phyloP scores from a whole-genome alignment of 2,797 vertebrate genomes.

The Scarus forsteni region DNA sequence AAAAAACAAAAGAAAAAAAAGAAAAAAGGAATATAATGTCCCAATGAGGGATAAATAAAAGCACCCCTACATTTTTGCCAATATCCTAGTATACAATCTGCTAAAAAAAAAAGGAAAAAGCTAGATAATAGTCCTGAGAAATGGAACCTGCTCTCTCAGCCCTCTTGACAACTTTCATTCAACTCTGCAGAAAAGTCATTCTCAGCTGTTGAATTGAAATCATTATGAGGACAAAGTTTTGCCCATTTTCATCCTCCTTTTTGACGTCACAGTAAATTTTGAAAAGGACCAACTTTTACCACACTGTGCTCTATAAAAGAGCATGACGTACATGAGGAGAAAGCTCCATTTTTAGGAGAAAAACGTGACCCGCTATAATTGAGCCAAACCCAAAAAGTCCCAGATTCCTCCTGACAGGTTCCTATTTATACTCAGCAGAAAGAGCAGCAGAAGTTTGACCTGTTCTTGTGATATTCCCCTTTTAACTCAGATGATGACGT shows the following conservation, averaged over 20 bases:
- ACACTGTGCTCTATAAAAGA: background rate
- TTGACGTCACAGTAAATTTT: background rate
- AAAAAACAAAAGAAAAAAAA: too few species aligned
- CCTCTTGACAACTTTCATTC: background rate
- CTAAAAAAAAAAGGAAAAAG: background rate
- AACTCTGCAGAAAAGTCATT: background rate
- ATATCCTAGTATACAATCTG: too few species aligned
- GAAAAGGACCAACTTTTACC: background rate
- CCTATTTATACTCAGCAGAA: constrained; percentile 47
- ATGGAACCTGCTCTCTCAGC: background rate
- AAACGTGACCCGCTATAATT: background rate
- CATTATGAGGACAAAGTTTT: background rate
- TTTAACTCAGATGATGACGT: constrained; percentile 10
- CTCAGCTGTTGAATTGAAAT: background rate
- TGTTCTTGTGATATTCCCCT: constrained; percentile 6
- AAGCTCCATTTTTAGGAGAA: background rate
- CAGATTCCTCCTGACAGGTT: constrained; percentile 1
- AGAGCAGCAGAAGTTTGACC: constrained; percentile 11
- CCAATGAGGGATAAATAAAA: too few species aligned
- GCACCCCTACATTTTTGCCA: too few species aligned
- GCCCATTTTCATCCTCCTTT: background rate
- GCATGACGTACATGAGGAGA: background rate
- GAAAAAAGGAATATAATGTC: too few species aligned
- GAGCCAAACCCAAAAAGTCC: background rate
- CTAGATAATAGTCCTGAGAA: background rate